Conservation (phyloP, 2,797 vertebrate species). For the Poeciliopsis infans region DNA sequence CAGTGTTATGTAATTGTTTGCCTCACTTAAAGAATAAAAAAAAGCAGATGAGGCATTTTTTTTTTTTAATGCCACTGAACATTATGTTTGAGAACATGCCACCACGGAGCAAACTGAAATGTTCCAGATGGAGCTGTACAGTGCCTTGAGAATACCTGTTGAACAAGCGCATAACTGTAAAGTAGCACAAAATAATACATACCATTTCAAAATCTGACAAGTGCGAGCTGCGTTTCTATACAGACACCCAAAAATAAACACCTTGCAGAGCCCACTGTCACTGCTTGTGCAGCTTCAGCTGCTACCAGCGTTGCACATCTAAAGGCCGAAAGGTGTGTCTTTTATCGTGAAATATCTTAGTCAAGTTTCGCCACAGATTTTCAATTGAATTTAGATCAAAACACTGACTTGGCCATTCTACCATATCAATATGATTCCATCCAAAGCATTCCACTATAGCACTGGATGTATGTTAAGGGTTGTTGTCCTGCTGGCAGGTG, state of each 20-base stretch:
- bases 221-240: background rate
- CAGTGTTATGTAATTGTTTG: conserved; percentile 48
- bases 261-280: background rate
- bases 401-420: background rate
- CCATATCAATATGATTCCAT: background rate
- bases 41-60: conserved; percentile 43
- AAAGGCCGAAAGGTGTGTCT: background rate
- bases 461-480: background rate
- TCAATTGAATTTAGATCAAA: background rate
- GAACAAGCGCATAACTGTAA: background rate
- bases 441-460: background rate
- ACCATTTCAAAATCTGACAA: background rate
- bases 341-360: background rate
- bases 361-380: background rate
- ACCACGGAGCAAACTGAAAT: background rate
- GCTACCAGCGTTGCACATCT: background rate
- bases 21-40: conserved; percentile 24
- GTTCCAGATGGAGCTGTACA: background rate
- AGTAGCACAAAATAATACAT: background rate
- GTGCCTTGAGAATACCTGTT: background rate
- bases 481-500: background rate
- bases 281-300: background rate
- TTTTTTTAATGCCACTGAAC: conserved; percentile 47
- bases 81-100: conserved; percentile 20
- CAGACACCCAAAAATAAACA: background rate